Evolutionary conservation across 2,888 invertebrate species (phyloP).

Genomic region (Therioaphis trifolii): DNA sequence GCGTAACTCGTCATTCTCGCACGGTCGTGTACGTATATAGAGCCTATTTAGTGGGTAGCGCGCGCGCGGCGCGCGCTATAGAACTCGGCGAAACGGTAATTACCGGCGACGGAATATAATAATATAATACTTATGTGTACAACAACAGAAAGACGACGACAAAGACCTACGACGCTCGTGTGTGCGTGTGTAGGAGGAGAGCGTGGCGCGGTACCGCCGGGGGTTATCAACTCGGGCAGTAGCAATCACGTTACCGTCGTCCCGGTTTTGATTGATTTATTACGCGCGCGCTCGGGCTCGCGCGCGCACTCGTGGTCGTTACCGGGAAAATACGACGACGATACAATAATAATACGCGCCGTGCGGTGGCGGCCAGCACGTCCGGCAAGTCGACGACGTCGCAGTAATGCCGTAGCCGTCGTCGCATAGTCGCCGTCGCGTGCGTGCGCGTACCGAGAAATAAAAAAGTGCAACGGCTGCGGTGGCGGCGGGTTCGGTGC

Average conservation of each 20-base stretch:
- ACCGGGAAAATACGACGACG: slow-evolving; percentile 47
- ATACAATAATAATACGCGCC: neutral
- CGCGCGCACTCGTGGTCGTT: slow-evolving; percentile 27
- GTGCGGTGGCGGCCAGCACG: neutral
- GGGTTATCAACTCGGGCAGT: slow-evolving; percentile 5
- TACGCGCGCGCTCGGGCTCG: slow-evolving; percentile 22
- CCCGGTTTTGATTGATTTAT: slow-evolving; percentile 61
- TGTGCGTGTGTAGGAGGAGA: neutral
- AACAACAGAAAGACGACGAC: neutral
- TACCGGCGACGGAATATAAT: slow-evolving; percentile 7
- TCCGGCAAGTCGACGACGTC: neutral
- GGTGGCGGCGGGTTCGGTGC: neutral
- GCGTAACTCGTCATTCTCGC: neutral
- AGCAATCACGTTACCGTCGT: slow-evolving; percentile 22
- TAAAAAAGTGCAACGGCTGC: slow-evolving; percentile 11
- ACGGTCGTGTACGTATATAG: no score
- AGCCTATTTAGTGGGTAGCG: neutral
- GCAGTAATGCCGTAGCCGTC: neutral
- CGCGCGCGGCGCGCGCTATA: neutral
- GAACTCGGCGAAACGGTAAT: neutral
- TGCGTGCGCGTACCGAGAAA: neutral
- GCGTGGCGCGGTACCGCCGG: slow-evolving; percentile 32
- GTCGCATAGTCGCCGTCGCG: neutral
- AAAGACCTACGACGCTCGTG: slow-evolving; percentile 8
- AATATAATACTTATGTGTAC: neutral